Conservation (phyloP, 2,797 vertebrate genomes). For the Scomberomorus guttatus region DNA sequence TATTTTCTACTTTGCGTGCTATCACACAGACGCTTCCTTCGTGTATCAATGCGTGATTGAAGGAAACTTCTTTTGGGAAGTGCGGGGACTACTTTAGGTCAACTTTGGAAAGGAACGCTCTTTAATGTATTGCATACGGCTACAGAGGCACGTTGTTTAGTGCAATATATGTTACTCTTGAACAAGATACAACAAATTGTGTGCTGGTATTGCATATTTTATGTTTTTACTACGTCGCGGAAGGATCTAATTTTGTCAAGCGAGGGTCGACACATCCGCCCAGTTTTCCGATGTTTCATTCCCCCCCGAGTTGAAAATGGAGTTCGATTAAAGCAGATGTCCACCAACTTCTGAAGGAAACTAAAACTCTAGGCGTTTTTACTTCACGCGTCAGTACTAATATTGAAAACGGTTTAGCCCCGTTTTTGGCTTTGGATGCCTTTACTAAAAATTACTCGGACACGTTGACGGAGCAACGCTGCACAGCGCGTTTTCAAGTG, state of each 20-base stretch:
- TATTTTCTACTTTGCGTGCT: conserved; percentile 79
- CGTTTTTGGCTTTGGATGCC: conserved; percentile 58
- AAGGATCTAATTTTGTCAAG: conserved; percentile 86
- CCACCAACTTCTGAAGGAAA: conserved; percentile 81
- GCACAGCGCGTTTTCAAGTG: conserved; percentile 80
- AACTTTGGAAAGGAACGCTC: conserved; percentile 58
- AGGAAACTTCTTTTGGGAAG: conserved; percentile 89
- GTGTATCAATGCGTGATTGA: conserved; percentile 86
- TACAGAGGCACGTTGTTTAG: background rate
- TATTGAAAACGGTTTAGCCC: conserved; percentile 5
- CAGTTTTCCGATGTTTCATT: conserved; percentile 89
- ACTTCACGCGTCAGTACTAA: conserved; percentile 1
- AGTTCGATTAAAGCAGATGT: conserved; percentile 88
- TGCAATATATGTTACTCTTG: fast-evolving
- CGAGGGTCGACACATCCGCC: conserved; percentile 88
- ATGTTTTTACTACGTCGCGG: conserved; percentile 83
- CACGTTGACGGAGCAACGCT: conserved; percentile 80
- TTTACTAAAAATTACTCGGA: conserved; percentile 73
- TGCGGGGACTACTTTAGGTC: conserved; percentile 84
- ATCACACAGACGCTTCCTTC: conserved; percentile 81
- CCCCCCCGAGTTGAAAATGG: conserved; percentile 88
- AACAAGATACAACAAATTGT: background rate
- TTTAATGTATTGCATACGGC: fast-evolving
- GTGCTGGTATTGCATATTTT: background rate
- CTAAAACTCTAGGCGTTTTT: conserved; percentile 35